Conservation (phyloP, 2,888 invertebrate species). For the Drosophila eohydei region DNA sequence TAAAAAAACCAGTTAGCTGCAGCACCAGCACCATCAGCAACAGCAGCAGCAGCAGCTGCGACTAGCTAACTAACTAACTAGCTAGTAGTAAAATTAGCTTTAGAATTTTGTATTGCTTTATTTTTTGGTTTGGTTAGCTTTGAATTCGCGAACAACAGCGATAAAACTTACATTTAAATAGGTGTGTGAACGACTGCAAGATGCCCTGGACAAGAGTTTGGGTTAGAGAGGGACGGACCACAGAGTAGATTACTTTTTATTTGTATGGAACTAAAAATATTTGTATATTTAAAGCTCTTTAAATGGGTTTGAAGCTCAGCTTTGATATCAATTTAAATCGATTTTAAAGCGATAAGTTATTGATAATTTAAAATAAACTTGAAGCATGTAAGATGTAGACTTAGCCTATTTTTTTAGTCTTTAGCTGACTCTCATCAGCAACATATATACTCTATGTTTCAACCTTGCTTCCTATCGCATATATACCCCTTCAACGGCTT, state of each 20-base stretch:
- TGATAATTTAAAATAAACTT: background rate
- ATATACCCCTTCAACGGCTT: background rate
- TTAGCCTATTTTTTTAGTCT: background rate
- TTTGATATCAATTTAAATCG: background rate
- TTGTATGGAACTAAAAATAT: too few species aligned
- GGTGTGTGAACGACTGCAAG: background rate
- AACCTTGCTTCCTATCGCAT: background rate
- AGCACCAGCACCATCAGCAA: conserved; percentile 13
- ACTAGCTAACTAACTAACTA: conserved; percentile 60
- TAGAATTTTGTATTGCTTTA: conserved; percentile 54
- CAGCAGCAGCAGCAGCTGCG: conserved; percentile 37
- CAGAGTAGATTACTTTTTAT: too few species aligned
- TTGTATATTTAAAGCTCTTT: too few species aligned
- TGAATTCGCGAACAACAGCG: conserved; percentile 36
- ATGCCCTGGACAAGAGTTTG: background rate
- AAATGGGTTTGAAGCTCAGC: too few species aligned
- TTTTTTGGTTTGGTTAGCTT: conserved; percentile 25
- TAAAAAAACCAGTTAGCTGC: conserved; percentile 69
- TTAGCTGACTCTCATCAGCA: background rate
- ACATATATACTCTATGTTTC: too few species aligned
- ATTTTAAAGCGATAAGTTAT: background rate
- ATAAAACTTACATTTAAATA: conserved; percentile 34
- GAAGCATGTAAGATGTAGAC: too few species aligned
- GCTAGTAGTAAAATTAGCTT: conserved; percentile 67
- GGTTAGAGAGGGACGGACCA: too few species aligned